Base-by-base conservation (phyloP, 2,113 vertebrate species). In the Cephalopholis sonnerati region DNA sequence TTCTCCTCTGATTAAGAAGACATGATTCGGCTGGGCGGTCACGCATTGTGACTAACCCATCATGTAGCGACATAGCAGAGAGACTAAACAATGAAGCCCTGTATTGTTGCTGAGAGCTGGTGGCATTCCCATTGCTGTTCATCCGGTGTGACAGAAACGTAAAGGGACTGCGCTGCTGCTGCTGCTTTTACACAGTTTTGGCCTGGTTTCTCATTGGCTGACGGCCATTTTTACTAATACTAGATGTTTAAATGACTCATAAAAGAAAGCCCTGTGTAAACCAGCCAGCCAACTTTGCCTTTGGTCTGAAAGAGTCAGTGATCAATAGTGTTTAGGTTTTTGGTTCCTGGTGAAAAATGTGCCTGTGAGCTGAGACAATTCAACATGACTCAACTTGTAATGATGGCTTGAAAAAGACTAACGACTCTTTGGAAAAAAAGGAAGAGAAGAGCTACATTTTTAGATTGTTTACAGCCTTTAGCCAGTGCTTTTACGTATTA, bases 61-160 rank as follows among this genome's bases (percentile, higher is more conserved):
- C 69, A 29, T 66, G 25, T 57, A 65, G 25, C 25, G 17, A 48
- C 74, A 57, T 32, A 29, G 61, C 72, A 24, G 53, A 17, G 18
- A 51, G 39, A 20, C 17, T 4, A 65, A 81, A 91, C 79, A 88
- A 86, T 85, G 55, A 24, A 58, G 41, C 10, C 9, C 75, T 82
- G 64, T 79, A 39, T 71, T 77, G 29, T 69, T 5, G 2, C 24
- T 15, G 65, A 48, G 65, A 75, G 72, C 16, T 7, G 3, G 8
- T 58, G 64, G 83, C 65, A 3, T 75, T 74, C 18, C 58, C 36
- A 41, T 70, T 79, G 82, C 74, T 62, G 81, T 69, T 81, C 16
- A 29, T 70, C 78, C 50, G 36, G 77, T 90, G 74, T 87, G 71
- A 84, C 79, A 72, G 53, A 75, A 77, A 84, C 16, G 1, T 58